These are phyloP conservation scores for Choristoneura fumiferana DNA, from an alignment of 1,140 invertebrate species.

Conservation along the genomic window DNA sequence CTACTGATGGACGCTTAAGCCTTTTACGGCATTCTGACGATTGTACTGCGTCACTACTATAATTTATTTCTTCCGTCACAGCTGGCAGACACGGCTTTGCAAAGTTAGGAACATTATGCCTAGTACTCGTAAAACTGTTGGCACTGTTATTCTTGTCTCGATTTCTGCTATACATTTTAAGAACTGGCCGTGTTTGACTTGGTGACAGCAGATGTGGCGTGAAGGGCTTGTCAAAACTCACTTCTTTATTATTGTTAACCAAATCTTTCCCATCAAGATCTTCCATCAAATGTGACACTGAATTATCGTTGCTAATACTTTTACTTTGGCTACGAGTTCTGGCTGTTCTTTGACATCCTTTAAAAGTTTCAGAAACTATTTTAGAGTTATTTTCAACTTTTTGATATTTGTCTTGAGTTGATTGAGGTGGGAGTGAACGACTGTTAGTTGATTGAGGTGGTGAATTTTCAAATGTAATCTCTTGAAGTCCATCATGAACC, in stretches of 20 bases:
- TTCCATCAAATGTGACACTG: neutral
- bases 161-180: neutral
- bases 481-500: neutral
- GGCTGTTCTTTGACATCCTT: neutral
- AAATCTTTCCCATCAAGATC: too few species aligned
- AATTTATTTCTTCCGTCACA: conserved; percentile 18
- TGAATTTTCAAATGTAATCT: too few species aligned
- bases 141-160: neutral
- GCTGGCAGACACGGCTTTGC: too few species aligned
- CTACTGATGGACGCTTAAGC: conserved; percentile 24
- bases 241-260: too few species aligned
- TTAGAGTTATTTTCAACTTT: too few species aligned
- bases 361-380: too few species aligned
- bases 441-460: too few species aligned
- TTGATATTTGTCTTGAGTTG: too few species aligned
- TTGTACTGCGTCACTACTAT: conserved; percentile 17
- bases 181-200: conserved; percentile 1
- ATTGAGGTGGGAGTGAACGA: too few species aligned
- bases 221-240: too few species aligned
- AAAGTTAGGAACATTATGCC: neutral
- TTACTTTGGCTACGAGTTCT: neutral
- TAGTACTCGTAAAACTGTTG: neutral
- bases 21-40: conserved; percentile 21
- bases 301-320: neutral
- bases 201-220: neutral